Conservation (phyloP, 2,797 vertebrate genomes). For the Acanthopagrus latus region DNA sequence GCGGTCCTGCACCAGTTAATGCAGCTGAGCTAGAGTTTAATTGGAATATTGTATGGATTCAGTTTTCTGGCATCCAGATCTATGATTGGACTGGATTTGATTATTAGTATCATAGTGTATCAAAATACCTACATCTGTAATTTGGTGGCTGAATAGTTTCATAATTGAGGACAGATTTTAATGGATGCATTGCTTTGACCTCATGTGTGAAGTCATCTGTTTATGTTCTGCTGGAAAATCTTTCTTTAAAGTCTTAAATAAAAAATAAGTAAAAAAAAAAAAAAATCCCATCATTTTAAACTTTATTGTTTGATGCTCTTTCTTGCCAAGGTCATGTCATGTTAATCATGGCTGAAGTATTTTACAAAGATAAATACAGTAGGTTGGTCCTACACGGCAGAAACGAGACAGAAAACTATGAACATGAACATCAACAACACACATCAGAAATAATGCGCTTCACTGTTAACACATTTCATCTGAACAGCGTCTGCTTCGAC, state of each 20-base stretch:
- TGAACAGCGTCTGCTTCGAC: slow-evolving; percentile 1
- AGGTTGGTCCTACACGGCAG: slow-evolving; percentile 35
- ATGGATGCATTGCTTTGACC: slow-evolving; percentile 69
- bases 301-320: slow-evolving; percentile 31
- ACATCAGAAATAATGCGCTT: slow-evolving; percentile 18
- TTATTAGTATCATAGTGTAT: slow-evolving; percentile 61
- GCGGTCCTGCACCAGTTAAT: slow-evolving; percentile 42
- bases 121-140: slow-evolving; percentile 59
- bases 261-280: slow-evolving; percentile 22
- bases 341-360: slow-evolving; percentile 9
- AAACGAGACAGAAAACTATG: slow-evolving; percentile 19
- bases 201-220: slow-evolving; percentile 68
- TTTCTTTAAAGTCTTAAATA: slow-evolving; percentile 77
- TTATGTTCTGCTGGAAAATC: slow-evolving; percentile 70
- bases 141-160: slow-evolving; percentile 53
- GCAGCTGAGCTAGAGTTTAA: slow-evolving; percentile 49
- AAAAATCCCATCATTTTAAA: slow-evolving; percentile 50
- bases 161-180: slow-evolving; percentile 53
- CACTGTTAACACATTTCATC: slow-evolving; percentile 33
- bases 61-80: slow-evolving; percentile 46
- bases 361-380: slow-evolving; percentile 58
- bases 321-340: background rate
- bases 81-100: slow-evolving; percentile 21
- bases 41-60: slow-evolving; percentile 46
- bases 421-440: slow-evolving; percentile 23